Conservation (phyloP, 1,140 invertebrate species). For the Scaptodrosophila lebanonensis region DNA sequence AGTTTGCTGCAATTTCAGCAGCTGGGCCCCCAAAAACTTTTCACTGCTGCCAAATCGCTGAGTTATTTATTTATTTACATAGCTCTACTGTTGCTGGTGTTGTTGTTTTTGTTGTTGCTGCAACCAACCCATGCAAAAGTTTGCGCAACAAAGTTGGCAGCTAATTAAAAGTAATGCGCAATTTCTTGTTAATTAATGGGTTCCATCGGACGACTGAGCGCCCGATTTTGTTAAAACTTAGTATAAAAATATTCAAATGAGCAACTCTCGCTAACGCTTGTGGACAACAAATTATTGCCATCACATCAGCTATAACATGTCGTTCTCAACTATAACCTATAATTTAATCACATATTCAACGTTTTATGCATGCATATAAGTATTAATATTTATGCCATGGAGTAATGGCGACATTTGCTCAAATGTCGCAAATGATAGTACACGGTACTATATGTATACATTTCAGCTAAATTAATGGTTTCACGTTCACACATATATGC, state of each 20-base stretch:
- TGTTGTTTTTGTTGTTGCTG: neutral
- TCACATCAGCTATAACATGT: no score
- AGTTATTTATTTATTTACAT: conserved; percentile 44
- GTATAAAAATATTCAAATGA: no score
- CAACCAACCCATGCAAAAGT: conserved; percentile 3
- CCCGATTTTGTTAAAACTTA: neutral
- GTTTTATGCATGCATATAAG: conserved; percentile 4
- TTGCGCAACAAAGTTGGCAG: conserved; percentile 4
- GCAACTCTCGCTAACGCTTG: no score
- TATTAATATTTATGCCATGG: conserved; percentile 16
- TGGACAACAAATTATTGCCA: no score
- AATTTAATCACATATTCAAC: no score
- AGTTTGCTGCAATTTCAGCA: no score
- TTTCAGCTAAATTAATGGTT: no score
- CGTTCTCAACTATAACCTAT: conserved; percentile 13
- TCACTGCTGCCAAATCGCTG: conserved; percentile 35
- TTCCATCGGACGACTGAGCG: conserved; percentile 18
- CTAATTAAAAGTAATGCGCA: conserved; percentile 61
- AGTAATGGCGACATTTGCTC: conserved; percentile 21
- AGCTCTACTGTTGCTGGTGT: conserved; percentile 7
- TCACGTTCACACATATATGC: no score
- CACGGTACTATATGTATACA: no score
- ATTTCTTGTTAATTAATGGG: conserved; percentile 35
- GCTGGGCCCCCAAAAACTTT: no score
- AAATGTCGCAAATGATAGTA: conserved; percentile 23